Percentiles rank a stretch among this genome's conserved stretches.
Evolutionary conservation across 2,113 vertebrate species (phyloP).

Genomic region (Chelonoidis abingdonii): DNA sequence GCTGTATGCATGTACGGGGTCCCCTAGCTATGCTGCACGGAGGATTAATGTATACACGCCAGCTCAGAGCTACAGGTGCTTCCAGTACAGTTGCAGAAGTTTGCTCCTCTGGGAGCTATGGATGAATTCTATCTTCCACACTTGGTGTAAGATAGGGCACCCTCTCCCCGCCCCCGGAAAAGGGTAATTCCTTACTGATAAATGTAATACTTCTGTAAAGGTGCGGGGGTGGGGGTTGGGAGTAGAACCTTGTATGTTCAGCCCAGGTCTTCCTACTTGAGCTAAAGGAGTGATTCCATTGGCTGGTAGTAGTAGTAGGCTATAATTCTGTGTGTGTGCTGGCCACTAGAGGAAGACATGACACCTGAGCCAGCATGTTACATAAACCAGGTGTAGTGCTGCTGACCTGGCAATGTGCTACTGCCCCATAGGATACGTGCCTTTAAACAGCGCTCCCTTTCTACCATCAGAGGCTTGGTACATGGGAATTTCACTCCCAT

Average conservation of each 20-base stretch:
- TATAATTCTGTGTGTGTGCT: too few species aligned
- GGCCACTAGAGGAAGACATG: not conserved
- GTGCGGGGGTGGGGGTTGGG: too few species aligned
- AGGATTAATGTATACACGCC: not conserved
- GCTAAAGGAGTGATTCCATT: not conserved
- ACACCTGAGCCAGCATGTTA: not conserved
- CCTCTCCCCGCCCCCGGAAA: not conserved
- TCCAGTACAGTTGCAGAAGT: not conserved
- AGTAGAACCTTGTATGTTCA: too few species aligned
- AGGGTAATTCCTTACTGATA: not conserved
- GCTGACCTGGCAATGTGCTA: too few species aligned
- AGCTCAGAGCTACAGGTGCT: not conserved
- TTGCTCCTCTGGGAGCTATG: not conserved
- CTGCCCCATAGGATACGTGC: not conserved
- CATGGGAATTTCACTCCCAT: not conserved
- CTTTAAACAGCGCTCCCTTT: not conserved
- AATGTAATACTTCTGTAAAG: too few species aligned
- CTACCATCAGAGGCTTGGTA: not conserved
- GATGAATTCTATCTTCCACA: not conserved
- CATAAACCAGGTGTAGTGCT: too few species aligned
- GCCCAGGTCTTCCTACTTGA: not conserved
- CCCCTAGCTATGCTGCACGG: not conserved
- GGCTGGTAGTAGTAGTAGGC: not conserved
- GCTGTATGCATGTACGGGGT: accelerated
- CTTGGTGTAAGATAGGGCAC: not conserved